These are phyloP conservation scores for Platyscapa corneri DNA, from an alignment of 1,140 invertebrate species.

Conservation along the genomic window DNA sequence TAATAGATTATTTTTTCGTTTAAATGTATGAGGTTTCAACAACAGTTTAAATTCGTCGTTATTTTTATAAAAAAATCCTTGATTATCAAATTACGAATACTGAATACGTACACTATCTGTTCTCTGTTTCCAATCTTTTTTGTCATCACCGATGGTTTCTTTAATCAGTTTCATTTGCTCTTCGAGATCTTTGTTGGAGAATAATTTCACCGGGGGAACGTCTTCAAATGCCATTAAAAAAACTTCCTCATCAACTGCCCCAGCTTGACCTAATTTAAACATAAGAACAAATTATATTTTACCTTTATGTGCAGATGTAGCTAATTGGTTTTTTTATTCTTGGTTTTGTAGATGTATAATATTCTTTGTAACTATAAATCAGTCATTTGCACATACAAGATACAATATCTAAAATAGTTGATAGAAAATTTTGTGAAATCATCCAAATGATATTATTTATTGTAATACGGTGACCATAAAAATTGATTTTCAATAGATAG, in stretches of 20 bases:
- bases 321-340: not conserved
- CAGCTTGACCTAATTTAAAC: slow-evolving; percentile 77
- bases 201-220: slow-evolving; percentile 87
- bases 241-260: slow-evolving; percentile 90
- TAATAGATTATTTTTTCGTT: no score
- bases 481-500: no score
- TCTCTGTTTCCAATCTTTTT: slow-evolving; percentile 94
- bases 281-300: not conserved
- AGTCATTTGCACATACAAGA: no score
- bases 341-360: no score
- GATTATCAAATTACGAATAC: not conserved
- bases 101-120: slow-evolving; percentile 84
- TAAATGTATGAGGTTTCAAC: no score
- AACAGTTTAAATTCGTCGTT: not conserved
- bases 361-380: no score
- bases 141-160: slow-evolving; percentile 85
- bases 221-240: slow-evolving; percentile 91
- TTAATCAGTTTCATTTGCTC: slow-evolving; percentile 86
- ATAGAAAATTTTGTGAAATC: no score
- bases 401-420: no score
- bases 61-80: not conserved
- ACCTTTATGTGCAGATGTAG: not conserved
- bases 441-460: no score
- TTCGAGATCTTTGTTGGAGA: slow-evolving; percentile 88
- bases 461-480: no score